These are phyloP conservation scores for Dendrocopos noguchii DNA, from an alignment of 2,113 vertebrate species.

Conservation along the genomic window DNA sequence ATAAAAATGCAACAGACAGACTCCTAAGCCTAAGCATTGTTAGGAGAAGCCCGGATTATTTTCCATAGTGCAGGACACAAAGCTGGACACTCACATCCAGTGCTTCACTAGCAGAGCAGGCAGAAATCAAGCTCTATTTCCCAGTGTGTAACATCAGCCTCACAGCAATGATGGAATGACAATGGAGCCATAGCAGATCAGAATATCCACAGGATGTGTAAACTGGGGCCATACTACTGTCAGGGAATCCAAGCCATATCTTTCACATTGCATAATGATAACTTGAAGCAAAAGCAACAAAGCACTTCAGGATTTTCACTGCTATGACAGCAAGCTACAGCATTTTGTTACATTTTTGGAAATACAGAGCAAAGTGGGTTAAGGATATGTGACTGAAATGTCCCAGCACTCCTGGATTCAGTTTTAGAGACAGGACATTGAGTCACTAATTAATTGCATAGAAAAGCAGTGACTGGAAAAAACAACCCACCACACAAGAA, in stretches of 20 bases:
- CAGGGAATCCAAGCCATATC: not conserved
- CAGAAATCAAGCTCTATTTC: rapidly evolving
- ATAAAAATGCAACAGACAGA: not conserved
- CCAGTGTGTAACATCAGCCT: not conserved
- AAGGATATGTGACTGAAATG: not conserved
- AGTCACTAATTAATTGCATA: not conserved
- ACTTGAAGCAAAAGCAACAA: not conserved
- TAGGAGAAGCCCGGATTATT: not conserved
- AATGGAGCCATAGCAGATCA: not conserved
- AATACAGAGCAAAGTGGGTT: not conserved
- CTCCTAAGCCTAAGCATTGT: not conserved
- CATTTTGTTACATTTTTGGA: not conserved
- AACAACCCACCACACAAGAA: not conserved
- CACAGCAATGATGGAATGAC: not conserved
- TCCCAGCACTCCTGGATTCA: not conserved
- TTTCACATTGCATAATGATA: not conserved
- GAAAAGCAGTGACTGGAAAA: not conserved
- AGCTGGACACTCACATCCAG: not conserved
- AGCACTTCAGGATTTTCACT: not conserved
- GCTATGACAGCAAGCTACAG: not conserved
- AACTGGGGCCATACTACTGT: not conserved
- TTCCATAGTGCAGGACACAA: not conserved
- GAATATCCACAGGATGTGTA: not conserved
- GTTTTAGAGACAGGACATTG: not conserved
- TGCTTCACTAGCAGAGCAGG: not conserved